A percentile compares a stretch with the other conserved stretches of the same genome.
These are phyloP conservation scores for Harpagifer antarcticus DNA, from an alignment of 2,797 vertebrate genomes.

Conservation along the genomic window DNA sequence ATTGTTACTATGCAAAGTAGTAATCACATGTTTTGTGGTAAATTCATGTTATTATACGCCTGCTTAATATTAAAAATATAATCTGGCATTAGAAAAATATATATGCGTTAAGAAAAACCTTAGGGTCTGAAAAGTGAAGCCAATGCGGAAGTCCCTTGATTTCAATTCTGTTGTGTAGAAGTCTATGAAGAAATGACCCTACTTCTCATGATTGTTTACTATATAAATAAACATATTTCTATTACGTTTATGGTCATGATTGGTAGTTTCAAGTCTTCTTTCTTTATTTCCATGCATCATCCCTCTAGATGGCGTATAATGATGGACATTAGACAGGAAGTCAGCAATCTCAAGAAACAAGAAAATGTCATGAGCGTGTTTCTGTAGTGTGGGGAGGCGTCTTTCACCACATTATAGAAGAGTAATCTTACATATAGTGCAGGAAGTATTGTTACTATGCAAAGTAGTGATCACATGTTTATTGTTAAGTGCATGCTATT, in stretches of 20 bases:
- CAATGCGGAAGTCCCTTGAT: too few relatives aligned
- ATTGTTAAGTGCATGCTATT: too few relatives aligned
- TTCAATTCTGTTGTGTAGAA: too few relatives aligned
- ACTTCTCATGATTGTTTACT: too few relatives aligned
- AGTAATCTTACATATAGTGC: not conserved
- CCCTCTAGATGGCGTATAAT: constrained; percentile 21
- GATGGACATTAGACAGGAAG: constrained; percentile 55
- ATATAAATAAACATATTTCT: too few relatives aligned
- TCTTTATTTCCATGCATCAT: constrained; percentile 3
- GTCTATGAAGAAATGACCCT: too few relatives aligned
- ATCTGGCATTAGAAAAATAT: not conserved
- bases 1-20: not conserved
- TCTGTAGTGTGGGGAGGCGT: not conserved
- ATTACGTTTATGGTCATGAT: too few relatives aligned
- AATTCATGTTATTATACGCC: too few relatives aligned
- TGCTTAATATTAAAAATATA: not conserved
- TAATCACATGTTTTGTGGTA: not conserved
- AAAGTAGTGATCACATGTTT: not conserved
- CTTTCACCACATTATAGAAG: not conserved
- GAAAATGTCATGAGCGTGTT: constrained; percentile 36
- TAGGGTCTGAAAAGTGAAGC: too few relatives aligned
- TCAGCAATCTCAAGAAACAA: constrained; percentile 40
- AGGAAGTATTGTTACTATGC: not conserved
- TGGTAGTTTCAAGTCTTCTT: too few relatives aligned
- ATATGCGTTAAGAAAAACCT: too few relatives aligned